These are phyloP conservation scores for Bubo blakistoni DNA, from an alignment of 2,113 vertebrate genomes.

Conservation along the genomic window DNA sequence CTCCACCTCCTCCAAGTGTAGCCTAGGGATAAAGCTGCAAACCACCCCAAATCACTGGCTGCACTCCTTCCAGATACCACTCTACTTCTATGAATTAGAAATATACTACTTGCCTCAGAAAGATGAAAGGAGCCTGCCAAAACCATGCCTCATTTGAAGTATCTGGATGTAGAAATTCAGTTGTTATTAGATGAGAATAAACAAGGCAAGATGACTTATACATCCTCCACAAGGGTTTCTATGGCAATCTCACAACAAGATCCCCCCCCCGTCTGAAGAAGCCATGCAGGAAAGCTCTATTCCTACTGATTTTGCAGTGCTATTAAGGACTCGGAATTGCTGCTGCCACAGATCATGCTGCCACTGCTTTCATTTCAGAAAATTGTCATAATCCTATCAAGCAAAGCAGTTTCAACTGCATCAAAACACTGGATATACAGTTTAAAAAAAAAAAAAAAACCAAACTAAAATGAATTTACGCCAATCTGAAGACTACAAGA, in stretches of 20 bases:
- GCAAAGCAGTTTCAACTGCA: neutral
- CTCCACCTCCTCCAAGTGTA: neutral
- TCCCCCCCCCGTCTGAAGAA: neutral
- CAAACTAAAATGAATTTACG: neutral
- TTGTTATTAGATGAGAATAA: constrained; percentile 39
- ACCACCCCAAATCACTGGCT: neutral
- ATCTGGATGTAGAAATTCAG: constrained; percentile 9
- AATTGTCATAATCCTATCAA: neutral
- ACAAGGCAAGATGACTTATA: neutral
- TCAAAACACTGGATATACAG: neutral
- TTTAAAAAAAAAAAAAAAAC: neutral
- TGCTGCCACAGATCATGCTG: neutral
- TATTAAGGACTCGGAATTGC: neutral
- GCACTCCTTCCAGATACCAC: neutral
- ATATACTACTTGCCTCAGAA: neutral
- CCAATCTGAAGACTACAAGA: neutral
- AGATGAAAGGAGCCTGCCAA: constrained; percentile 9
- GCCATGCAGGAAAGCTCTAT: neutral
- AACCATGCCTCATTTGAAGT: neutral
- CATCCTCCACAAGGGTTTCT: constrained; percentile 31
- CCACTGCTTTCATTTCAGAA: neutral
- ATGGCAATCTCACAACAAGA: constrained; percentile 48
- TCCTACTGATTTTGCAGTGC: constrained; percentile 17
- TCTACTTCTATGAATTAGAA: neutral
- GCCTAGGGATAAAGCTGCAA: neutral